Evolutionary conservation across 2,888 invertebrate species (phyloP).

Genomic region (Tetragonula carbonaria): DNA sequence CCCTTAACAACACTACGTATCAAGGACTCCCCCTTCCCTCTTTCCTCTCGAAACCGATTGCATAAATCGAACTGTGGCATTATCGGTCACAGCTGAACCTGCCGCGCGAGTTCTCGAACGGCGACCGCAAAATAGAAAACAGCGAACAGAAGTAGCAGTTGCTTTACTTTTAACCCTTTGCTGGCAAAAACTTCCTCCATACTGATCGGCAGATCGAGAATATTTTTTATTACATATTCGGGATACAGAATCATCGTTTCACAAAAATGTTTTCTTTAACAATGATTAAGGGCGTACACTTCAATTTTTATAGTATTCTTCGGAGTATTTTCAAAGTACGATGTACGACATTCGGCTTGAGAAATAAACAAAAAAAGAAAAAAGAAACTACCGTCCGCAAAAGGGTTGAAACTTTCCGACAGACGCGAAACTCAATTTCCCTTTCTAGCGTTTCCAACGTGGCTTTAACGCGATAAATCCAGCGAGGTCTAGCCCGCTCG

Average conservation of each 20-base stretch:
- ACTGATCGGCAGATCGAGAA: too few species aligned
- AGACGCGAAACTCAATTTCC: background rate
- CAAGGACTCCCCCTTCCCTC: background rate
- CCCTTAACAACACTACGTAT: background rate
- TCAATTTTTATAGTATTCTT: too few species aligned
- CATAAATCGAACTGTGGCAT: background rate
- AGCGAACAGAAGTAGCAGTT: too few species aligned
- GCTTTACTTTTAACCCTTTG: too few species aligned
- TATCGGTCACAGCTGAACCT: background rate
- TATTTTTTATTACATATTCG: too few species aligned
- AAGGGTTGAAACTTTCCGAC: background rate
- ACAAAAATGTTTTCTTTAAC: too few species aligned
- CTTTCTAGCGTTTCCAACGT: background rate
- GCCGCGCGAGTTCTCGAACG: background rate
- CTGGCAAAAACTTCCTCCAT: too few species aligned
- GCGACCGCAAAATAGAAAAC: background rate
- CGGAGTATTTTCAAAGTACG: too few species aligned
- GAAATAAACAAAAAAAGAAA: too few species aligned
- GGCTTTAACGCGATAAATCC: slow-evolving; percentile 3
- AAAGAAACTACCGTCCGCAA: background rate
- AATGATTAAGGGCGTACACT: too few species aligned
- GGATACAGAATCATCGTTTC: too few species aligned
- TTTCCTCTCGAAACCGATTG: background rate
- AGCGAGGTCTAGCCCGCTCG: background rate
- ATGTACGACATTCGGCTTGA: too few species aligned